These are phyloP conservation scores for Macropis europaea DNA, from an alignment of 2,888 invertebrate genomes.

Conservation along the genomic window DNA sequence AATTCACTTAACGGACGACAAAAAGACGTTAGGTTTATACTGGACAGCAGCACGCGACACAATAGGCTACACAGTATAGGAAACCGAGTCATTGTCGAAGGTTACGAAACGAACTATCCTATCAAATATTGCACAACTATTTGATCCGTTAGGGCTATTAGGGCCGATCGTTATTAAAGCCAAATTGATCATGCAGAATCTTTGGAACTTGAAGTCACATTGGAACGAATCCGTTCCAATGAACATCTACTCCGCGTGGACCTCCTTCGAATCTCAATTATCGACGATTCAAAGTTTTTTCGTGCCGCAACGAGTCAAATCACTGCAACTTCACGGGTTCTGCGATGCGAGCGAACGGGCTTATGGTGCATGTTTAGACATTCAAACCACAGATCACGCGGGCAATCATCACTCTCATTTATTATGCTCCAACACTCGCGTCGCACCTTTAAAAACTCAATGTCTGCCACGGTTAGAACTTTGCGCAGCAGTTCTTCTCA, in stretches of 20 bases:
- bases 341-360: constrained; percentile 9
- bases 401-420: not conserved
- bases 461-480: constrained; percentile 4
- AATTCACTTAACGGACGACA: not conserved
- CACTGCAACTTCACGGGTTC: not conserved
- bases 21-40: not conserved
- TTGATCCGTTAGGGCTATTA: constrained; percentile 11
- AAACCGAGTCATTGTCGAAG: too few species aligned
- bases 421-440: not conserved
- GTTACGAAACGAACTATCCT: constrained; percentile 17
- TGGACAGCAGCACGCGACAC: not conserved
- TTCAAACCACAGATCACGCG: not conserved
- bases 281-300: too few species aligned
- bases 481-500: not conserved
- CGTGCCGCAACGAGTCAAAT: not conserved
- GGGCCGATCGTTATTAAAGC: constrained; percentile 8
- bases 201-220: not conserved
- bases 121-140: too few species aligned
- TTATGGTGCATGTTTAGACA: constrained; percentile 6
- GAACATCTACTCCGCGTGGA: not conserved
- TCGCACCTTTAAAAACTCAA: constrained; percentile 3
- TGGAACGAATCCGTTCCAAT: constrained; percentile 18
- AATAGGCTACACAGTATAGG: not conserved
- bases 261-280: not conserved
- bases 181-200: constrained; percentile 7